These are phyloP conservation scores for Alethe diademata DNA, from an alignment of 2,113 vertebrate genomes.

Conservation along the genomic window DNA sequence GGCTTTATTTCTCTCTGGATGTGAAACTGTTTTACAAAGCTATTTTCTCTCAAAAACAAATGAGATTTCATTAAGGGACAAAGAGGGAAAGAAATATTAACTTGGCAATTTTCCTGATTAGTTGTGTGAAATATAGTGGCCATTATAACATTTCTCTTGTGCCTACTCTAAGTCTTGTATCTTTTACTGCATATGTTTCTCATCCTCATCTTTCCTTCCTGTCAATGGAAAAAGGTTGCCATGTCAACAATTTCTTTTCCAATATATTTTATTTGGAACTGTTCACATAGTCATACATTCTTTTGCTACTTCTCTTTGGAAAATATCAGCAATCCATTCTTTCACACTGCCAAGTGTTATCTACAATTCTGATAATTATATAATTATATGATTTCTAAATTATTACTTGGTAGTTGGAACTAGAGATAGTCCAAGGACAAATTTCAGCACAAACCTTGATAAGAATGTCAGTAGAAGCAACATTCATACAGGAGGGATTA, in stretches of 20 bases:
- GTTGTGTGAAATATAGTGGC: slow-evolving; percentile 18
- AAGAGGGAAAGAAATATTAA: slow-evolving; percentile 22
- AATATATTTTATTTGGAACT: slow-evolving; percentile 30
- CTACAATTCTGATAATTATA: neutral
- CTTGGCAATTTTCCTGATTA: slow-evolving; percentile 55
- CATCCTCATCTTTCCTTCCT: slow-evolving; percentile 17
- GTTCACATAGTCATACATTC: neutral
- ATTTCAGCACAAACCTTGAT: neutral
- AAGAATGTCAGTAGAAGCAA: neutral
- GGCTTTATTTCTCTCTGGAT: slow-evolving; percentile 55
- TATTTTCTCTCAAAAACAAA: slow-evolving; percentile 41
- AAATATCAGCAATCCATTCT: slow-evolving; percentile 26
- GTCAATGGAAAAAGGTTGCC: slow-evolving; percentile 41
- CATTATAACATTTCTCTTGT: slow-evolving; percentile 48
- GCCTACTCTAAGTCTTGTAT: slow-evolving; percentile 37
- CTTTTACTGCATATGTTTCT: slow-evolving; percentile 60
- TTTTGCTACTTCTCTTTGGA: slow-evolving; percentile 31
- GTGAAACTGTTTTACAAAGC: slow-evolving; percentile 9
- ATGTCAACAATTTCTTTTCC: slow-evolving; percentile 33
- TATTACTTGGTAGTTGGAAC: neutral
- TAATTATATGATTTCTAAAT: neutral
- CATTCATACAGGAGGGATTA: neutral
- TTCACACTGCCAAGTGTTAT: slow-evolving; percentile 40
- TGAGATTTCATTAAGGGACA: slow-evolving; percentile 40
- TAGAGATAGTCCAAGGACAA: neutral